Evolutionary conservation across 37 sponge, comb jelly and placozoan genomes (phyloP).

Genomic region (Ianthella basta): DNA sequence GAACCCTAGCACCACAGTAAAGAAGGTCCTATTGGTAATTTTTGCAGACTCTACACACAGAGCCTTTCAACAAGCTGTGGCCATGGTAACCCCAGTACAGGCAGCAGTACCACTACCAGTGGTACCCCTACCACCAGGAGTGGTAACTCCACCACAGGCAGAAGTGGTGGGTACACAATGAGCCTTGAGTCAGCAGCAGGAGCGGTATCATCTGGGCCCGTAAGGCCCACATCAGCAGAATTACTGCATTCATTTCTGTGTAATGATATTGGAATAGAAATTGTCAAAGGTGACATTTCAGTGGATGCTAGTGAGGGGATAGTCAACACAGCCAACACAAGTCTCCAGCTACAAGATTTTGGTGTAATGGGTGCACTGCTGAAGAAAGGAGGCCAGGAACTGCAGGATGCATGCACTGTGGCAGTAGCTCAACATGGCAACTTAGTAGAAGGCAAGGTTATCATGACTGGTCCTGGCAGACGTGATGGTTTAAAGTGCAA

Average conservation of each 20-base stretch:
- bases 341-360: not conserved
- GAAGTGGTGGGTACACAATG: too few species aligned
- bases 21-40: conserved; percentile 14
- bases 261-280: not conserved
- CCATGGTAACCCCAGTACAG: not conserved
- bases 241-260: not conserved
- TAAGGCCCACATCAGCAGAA: not conserved
- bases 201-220: not conserved
- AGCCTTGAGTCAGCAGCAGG: not conserved
- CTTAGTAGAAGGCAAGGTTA: not conserved
- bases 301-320: conserved; percentile 23
- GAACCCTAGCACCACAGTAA: not conserved
- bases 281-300: conserved; percentile 23
- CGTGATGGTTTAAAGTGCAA: conserved; percentile 7
- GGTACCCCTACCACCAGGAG: too few species aligned
- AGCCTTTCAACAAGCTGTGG: not conserved
- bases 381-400: conserved; percentile 10
- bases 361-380: conserved; percentile 20
- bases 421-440: not conserved
- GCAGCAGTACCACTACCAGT: too few species aligned
- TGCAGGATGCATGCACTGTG: not conserved
- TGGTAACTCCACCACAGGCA: too few species aligned
- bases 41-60: not conserved
- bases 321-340: not conserved
- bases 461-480: not conserved